phyloP scores from a whole-genome alignment of 2,888 invertebrate species.

The Drosophila tripunctata region DNA sequence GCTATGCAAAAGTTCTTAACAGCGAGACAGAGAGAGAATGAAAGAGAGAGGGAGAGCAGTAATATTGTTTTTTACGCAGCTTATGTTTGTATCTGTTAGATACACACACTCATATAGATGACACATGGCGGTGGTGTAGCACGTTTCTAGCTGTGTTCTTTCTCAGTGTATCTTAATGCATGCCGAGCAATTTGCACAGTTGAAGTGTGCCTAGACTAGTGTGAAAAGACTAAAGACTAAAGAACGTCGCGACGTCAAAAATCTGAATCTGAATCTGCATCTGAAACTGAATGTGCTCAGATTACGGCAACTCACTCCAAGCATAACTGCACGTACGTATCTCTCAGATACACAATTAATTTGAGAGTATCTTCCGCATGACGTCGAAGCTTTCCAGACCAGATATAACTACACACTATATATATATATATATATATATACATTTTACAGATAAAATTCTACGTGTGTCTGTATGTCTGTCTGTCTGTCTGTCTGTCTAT shows the following conservation, averaged over 20 bases:
- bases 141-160: constrained; percentile 53
- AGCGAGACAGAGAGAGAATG: constrained; percentile 17
- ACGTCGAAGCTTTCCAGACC: constrained; percentile 45
- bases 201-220: constrained; percentile 78
- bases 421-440: constrained; percentile 2
- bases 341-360: constrained; percentile 29
- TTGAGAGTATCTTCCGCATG: constrained; percentile 63
- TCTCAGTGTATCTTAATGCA: constrained; percentile 59
- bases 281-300: constrained; percentile 55
- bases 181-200: constrained; percentile 68
- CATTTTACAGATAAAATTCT: constrained; percentile 3
- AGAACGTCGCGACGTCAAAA: constrained; percentile 61
- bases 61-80: constrained; percentile 13
- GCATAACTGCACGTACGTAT: constrained; percentile 75
- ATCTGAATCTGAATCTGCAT: no score
- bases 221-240: constrained; percentile 72
- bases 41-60: constrained; percentile 20
- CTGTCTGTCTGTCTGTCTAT: no score
- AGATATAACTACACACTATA: neutral
- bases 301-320: constrained; percentile 63
- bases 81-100: constrained; percentile 59
- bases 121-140: constrained; percentile 61
- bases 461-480: constrained; percentile 10
- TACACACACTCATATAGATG: constrained; percentile 65
- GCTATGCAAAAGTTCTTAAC: constrained; percentile 21